phyloP scores from a whole-genome alignment of 2,888 invertebrate species.

The Zaprionus bogoriensis region DNA sequence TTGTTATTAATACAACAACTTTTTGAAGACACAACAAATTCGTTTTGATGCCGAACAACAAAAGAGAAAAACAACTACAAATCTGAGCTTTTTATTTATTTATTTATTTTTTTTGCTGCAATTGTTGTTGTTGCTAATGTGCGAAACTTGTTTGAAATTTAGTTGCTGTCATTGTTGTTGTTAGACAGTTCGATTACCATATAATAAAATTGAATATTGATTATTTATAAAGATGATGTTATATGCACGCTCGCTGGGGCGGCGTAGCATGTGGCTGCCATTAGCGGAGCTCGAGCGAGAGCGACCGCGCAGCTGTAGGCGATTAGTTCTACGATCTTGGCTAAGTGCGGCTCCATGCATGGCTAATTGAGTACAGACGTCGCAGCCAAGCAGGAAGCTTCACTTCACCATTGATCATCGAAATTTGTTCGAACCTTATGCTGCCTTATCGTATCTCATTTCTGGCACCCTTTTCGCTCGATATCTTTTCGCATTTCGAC shows the following conservation, averaged over 20 bases:
- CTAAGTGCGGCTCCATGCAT: slow-evolving; percentile 10
- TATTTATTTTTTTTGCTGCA: slow-evolving; percentile 36
- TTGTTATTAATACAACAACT: slow-evolving; percentile 52
- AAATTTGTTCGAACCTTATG: neutral
- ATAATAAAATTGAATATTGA: slow-evolving; percentile 54
- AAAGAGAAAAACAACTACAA: slow-evolving; percentile 16
- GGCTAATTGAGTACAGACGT: too few species aligned
- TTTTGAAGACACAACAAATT: slow-evolving; percentile 27
- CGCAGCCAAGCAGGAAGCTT: too few species aligned
- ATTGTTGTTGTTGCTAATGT: slow-evolving; percentile 42
- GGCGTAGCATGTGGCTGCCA: slow-evolving; percentile 45
- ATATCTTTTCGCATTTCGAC: neutral
- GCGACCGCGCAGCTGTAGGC: slow-evolving; percentile 6
- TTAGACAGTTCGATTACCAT: slow-evolving; percentile 46
- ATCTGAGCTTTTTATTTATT: too few species aligned
- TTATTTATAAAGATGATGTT: slow-evolving; percentile 62
- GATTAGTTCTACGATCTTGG: slow-evolving; percentile 22
- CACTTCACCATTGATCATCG: neutral
- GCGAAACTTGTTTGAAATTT: slow-evolving; percentile 59
- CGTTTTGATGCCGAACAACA: slow-evolving; percentile 15
- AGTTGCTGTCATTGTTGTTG: slow-evolving; percentile 24
- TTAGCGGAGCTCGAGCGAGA: slow-evolving; percentile 23
- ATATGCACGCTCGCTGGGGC: slow-evolving; percentile 20
- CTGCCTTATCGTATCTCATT: neutral
- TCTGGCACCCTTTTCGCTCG: slow-evolving; percentile 3